These are phyloP conservation scores for Nomada flava DNA, from an alignment of 2,888 invertebrate species.

Conservation along the genomic window DNA sequence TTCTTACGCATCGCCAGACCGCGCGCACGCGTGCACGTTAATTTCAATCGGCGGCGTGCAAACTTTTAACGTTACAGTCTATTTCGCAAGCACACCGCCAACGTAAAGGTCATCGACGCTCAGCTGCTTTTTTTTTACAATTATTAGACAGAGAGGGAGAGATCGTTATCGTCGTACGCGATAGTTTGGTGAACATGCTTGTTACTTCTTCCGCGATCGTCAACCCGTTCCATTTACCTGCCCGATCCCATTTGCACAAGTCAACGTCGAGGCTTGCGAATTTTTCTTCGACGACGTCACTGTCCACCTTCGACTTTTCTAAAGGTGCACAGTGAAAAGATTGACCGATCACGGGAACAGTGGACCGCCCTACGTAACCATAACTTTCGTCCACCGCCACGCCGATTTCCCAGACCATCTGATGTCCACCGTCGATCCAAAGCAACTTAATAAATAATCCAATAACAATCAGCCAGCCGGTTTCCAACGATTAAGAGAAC, in stretches of 20 bases:
- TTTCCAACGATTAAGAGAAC: conserved; percentile 47
- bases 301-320: too few relatives aligned
- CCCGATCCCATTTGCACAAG: too few relatives aligned
- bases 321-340: too few relatives aligned
- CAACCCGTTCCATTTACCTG: neutral
- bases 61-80: conserved; percentile 60
- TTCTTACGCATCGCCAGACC: conserved; percentile 66
- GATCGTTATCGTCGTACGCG: conserved; percentile 37
- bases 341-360: neutral
- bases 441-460: conserved; percentile 32
- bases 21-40: conserved; percentile 50
- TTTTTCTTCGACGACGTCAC: too few relatives aligned
- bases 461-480: conserved; percentile 38
- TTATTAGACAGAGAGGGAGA: conserved; percentile 30
- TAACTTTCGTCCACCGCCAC: conserved; percentile 25
- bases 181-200: neutral
- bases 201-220: neutral
- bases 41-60: conserved; percentile 63
- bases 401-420: conserved; percentile 12
- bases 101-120: conserved; percentile 60
- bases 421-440: neutral
- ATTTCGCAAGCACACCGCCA: conserved; percentile 55
- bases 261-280: too few relatives aligned
- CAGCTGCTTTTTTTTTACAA: conserved; percentile 38
- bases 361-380: neutral